These are phyloP conservation scores for Eumeta japonica DNA, from an alignment of 1,140 invertebrate genomes.

Conservation along the genomic window DNA sequence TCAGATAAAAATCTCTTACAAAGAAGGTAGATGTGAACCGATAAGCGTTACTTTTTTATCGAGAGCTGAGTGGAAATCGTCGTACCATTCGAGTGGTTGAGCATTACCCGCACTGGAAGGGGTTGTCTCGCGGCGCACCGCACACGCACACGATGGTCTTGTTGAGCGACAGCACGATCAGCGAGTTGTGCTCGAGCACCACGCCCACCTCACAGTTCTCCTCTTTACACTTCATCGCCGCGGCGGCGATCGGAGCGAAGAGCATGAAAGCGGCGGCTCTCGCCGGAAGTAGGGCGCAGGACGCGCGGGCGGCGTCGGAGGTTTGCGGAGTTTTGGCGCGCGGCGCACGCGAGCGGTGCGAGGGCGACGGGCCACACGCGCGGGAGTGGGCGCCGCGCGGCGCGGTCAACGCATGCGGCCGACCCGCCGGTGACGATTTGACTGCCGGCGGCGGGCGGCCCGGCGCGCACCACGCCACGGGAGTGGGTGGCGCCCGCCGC, in stretches of 20 bases:
- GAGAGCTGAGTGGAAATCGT: too few relatives aligned
- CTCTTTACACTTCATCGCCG: slow-evolving; percentile 59
- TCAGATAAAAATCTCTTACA: too few relatives aligned
- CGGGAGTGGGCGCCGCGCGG: slow-evolving; percentile 11
- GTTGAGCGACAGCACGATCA: slow-evolving; percentile 52
- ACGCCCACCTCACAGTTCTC: slow-evolving; percentile 57
- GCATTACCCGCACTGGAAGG: slow-evolving; percentile 55
- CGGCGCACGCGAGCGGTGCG: slow-evolving; percentile 9
- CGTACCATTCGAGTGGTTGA: too few relatives aligned
- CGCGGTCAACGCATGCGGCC: slow-evolving; percentile 27
- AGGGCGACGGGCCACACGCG: slow-evolving; percentile 21
- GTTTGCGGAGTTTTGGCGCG: slow-evolving; percentile 8
- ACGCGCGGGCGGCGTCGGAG: not conserved
- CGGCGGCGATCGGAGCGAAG: slow-evolving; percentile 46
- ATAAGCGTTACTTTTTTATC: too few relatives aligned
- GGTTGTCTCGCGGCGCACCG: slow-evolving; percentile 45
- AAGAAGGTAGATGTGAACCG: too few relatives aligned
- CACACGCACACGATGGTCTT: slow-evolving; percentile 56
- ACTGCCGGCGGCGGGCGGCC: slow-evolving; percentile 27
- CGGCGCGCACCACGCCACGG: slow-evolving; percentile 35
- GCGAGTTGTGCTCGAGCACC: slow-evolving; percentile 50
- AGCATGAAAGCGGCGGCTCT: slow-evolving; percentile 54
- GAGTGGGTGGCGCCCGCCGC: slow-evolving; percentile 11
- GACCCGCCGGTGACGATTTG: slow-evolving; percentile 41
- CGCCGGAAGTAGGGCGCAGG: not conserved